These are phyloP conservation scores for Holacanthella duospinosa DNA, from an alignment of 2,888 invertebrate species.

Conservation along the genomic window DNA sequence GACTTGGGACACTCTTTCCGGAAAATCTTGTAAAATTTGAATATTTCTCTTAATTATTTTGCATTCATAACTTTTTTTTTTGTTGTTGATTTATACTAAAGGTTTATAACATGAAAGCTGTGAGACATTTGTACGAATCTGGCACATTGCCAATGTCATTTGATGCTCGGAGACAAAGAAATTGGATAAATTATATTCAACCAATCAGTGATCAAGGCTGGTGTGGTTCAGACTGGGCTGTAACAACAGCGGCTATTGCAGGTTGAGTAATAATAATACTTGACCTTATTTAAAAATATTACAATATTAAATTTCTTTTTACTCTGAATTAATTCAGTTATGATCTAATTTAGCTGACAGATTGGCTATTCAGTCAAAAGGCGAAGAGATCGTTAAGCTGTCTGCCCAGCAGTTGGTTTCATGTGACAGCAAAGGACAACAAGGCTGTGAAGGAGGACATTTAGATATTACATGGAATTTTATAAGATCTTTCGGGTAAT, in stretches of 20 bases:
- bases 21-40: conserved; percentile 44
- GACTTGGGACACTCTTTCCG: conserved; percentile 58
- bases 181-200: conserved; percentile 65
- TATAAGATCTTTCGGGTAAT: conserved; percentile 56
- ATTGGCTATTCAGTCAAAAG: conserved; percentile 73
- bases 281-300: neutral
- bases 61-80: neutral
- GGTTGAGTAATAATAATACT: too few relatives aligned
- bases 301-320: conserved; percentile 8
- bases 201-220: conserved; percentile 52
- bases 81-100: conserved; percentile 10
- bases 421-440: conserved; percentile 65
- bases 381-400: conserved; percentile 57
- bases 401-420: conserved; percentile 79
- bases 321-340: neutral
- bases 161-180: conserved; percentile 56
- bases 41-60: neutral
- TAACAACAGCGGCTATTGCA: conserved; percentile 66
- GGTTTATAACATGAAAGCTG: conserved; percentile 38
- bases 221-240: conserved; percentile 88
- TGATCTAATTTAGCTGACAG: conserved; percentile 42
- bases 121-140: conserved; percentile 48
- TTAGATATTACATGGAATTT: conserved; percentile 87
- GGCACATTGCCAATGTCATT: conserved; percentile 57
- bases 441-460: conserved; percentile 69